These are phyloP conservation scores for Scarus forsteni DNA, from an alignment of 2,797 vertebrate species.

Conservation along the genomic window DNA sequence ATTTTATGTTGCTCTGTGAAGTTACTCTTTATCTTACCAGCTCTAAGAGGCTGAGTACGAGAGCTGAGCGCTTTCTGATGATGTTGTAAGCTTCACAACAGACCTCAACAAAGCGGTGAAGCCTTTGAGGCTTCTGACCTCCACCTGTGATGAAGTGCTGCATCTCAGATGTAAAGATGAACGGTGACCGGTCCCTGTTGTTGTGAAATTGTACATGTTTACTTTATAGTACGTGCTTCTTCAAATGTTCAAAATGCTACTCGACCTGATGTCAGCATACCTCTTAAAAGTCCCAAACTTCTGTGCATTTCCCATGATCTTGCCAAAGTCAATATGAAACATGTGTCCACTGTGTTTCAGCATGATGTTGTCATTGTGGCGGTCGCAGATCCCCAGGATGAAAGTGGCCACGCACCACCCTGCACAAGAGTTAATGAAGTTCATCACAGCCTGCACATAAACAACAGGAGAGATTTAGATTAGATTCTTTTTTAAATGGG, in stretches of 20 bases:
- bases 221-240: background rate
- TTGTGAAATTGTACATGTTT: slow-evolving; percentile 18
- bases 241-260: background rate
- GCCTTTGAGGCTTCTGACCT: slow-evolving; percentile 85
- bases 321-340: slow-evolving; percentile 97
- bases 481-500: too few relatives aligned
- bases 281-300: slow-evolving; percentile 94
- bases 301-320: slow-evolving; percentile 95
- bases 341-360: slow-evolving; percentile 94
- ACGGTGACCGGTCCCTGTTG: slow-evolving; percentile 89
- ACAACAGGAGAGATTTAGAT: background rate
- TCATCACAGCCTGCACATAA: slow-evolving; percentile 90
- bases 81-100: slow-evolving; percentile 92
- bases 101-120: slow-evolving; percentile 92
- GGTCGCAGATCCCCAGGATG: slow-evolving; percentile 95
- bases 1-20: background rate
- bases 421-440: slow-evolving; percentile 95
- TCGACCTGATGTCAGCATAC: slow-evolving; percentile 48
- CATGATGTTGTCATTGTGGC: slow-evolving; percentile 99
- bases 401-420: slow-evolving; percentile 97
- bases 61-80: slow-evolving; percentile 84
- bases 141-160: slow-evolving; percentile 93
- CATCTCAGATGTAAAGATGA: slow-evolving; percentile 95
- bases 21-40: slow-evolving; percentile 82
- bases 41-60: slow-evolving; percentile 89